These are phyloP conservation scores for Synanceia verrucosa DNA, from an alignment of 2,797 vertebrate genomes.

Conservation along the genomic window DNA sequence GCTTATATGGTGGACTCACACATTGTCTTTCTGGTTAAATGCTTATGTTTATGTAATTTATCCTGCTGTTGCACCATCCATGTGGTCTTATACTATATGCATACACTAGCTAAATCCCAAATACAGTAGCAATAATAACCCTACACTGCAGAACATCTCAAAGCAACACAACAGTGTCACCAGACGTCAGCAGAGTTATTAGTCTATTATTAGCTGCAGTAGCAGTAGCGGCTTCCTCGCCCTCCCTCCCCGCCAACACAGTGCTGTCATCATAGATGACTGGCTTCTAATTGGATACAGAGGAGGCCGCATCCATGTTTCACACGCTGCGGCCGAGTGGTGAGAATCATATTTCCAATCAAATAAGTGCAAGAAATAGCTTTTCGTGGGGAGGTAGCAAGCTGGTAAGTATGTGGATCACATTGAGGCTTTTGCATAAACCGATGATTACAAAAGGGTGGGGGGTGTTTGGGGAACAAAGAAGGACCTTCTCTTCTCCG, in stretches of 20 bases:
- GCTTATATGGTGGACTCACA: neutral
- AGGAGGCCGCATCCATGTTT: constrained; percentile 54
- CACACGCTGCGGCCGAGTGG: constrained; percentile 33
- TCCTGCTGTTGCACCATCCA: neutral
- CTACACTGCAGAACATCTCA: constrained; percentile 27
- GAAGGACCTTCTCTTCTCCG: constrained; percentile 12
- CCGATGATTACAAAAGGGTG: constrained; percentile 71
- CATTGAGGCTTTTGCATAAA: constrained; percentile 69
- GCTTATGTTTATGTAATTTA: neutral
- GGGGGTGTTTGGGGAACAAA: constrained; percentile 40
- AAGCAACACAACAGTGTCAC: constrained; percentile 27
- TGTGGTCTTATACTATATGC: no score
- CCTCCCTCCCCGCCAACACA: constrained; percentile 36
- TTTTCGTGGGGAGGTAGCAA: constrained; percentile 77
- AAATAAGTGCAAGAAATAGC: constrained; percentile 83
- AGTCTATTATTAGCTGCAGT: constrained; percentile 86
- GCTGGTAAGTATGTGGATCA: constrained; percentile 77
- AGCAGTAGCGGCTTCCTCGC: constrained; percentile 65
- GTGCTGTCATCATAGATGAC: constrained; percentile 88
- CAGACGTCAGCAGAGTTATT: constrained; percentile 66
- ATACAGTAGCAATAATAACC: constrained; percentile 7
- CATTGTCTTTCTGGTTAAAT: constrained; percentile 1
- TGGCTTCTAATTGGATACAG: constrained; percentile 88
- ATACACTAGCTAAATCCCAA: no score
- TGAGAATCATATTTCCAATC: constrained; percentile 81